Conservation (phyloP, 2,888 invertebrate species). For the Lordiphosa andalusiaca region DNA sequence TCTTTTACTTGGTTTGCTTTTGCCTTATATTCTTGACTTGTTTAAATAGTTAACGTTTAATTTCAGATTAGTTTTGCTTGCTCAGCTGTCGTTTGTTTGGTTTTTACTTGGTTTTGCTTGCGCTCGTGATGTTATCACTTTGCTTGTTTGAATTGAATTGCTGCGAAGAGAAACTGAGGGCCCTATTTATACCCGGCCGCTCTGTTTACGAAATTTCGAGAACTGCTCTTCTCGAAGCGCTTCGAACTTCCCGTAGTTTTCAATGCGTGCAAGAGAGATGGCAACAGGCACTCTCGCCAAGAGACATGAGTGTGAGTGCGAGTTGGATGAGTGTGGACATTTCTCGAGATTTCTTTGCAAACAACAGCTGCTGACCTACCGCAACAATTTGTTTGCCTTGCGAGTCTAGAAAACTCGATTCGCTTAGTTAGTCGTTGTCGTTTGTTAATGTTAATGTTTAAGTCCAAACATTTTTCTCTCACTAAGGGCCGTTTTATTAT, state of each 20-base stretch:
- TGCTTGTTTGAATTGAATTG: constrained; percentile 56
- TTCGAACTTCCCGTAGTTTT: constrained; percentile 21
- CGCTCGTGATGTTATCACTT: constrained; percentile 43
- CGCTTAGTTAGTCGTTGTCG: too few relatives aligned
- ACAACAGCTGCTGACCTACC: too few relatives aligned
- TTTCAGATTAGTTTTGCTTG: constrained; percentile 28
- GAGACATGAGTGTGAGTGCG: neutral
- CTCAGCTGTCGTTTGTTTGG: constrained; percentile 45
- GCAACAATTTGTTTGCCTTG: too few relatives aligned
- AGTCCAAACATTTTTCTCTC: too few relatives aligned
- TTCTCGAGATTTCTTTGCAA: too few relatives aligned
- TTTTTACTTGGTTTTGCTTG: constrained; percentile 11
- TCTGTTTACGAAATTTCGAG: constrained; percentile 49
- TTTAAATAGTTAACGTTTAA: constrained; percentile 5
- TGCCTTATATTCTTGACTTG: constrained; percentile 7
- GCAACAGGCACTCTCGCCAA: neutral
- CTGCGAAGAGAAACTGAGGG: constrained; percentile 26
- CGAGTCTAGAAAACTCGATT: too few relatives aligned
- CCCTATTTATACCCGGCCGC: constrained; percentile 53
- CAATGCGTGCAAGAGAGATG: constrained; percentile 15
- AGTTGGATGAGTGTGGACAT: too few relatives aligned
- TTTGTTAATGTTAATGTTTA: too few relatives aligned
- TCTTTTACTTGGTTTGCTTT: neutral
- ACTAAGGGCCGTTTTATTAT: too few relatives aligned
- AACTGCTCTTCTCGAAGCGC: constrained; percentile 35